phyloP scores from a whole-genome alignment of 1,140 invertebrate species.

The Drosophila saltans region DNA sequence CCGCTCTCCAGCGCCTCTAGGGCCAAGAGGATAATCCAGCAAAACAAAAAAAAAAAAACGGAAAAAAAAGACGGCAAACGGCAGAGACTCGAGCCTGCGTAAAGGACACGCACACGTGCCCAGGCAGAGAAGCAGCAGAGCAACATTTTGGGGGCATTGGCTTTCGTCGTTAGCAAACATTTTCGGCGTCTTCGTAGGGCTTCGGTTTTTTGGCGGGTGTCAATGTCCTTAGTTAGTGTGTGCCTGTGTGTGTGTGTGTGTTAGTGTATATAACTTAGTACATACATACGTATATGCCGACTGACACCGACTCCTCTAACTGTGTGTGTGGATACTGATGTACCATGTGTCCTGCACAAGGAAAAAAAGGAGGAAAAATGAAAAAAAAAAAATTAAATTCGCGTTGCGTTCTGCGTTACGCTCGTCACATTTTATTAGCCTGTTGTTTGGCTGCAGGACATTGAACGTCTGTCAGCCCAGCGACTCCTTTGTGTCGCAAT shows the following conservation, averaged over 20 bases:
- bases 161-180: constrained; percentile 42
- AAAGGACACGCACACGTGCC: constrained; percentile 74
- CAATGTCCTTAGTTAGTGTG: constrained; percentile 63
- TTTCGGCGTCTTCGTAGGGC: constrained; percentile 59
- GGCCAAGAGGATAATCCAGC: constrained; percentile 52
- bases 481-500: constrained; percentile 74
- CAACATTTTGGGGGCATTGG: constrained; percentile 57
- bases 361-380: constrained; percentile 15
- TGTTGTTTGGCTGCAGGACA: constrained; percentile 77
- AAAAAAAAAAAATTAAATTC: constrained; percentile 59
- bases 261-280: constrained; percentile 19
- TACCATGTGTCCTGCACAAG: constrained; percentile 43
- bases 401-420: constrained; percentile 70
- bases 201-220: constrained; percentile 71
- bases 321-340: background rate
- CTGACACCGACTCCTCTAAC: background rate
- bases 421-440: constrained; percentile 80
- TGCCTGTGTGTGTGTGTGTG: constrained; percentile 31
- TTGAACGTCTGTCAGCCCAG: constrained; percentile 69
- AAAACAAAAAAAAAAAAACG: constrained; percentile 12
- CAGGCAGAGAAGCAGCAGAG: constrained; percentile 24
- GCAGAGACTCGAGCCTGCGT: constrained; percentile 33
- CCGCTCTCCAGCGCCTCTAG: constrained; percentile 4
- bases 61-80: background rate
- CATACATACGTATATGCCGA: background rate